Percentiles rank a stretch among this genome's conserved stretches.
These are phyloP conservation scores for Romanogobio albipinnatus DNA, from an alignment of 2,113 vertebrate genomes.

Conservation along the genomic window DNA sequence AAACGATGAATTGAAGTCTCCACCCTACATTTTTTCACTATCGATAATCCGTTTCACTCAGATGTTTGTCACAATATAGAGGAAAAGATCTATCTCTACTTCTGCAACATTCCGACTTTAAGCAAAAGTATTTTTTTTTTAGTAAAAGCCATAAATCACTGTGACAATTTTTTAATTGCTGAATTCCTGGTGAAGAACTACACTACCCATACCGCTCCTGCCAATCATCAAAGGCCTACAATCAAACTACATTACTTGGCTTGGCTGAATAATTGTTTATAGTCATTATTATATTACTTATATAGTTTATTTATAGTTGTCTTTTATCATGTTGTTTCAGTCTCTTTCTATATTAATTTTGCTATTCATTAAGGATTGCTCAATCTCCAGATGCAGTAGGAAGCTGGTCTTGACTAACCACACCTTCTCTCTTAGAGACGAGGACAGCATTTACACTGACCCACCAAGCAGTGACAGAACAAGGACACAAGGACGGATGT, in stretches of 20 bases:
- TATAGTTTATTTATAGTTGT: not conserved
- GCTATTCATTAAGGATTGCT: not conserved
- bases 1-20: too few species aligned
- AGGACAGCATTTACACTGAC: not conserved
- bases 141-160: not conserved
- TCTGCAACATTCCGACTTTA: not conserved
- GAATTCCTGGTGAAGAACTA: not conserved
- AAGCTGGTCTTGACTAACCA: not conserved
- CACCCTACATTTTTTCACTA: too few species aligned
- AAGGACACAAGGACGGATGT: not conserved
- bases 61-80: too few species aligned
- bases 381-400: not conserved
- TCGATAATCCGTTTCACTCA: too few species aligned
- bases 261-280: not conserved
- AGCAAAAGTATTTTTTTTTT: not conserved
- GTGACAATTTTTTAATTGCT: not conserved
- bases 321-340: not conserved
- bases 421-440: not conserved
- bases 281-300: not conserved
- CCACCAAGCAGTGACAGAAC: conserved; percentile 5
- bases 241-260: not conserved
- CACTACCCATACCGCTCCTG: not conserved
- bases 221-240: not conserved
- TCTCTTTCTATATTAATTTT: not conserved
- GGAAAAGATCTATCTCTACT: not conserved